Evolutionary conservation across 37 sponge, comb jelly and placozoan species (phyloP).

Genomic region (Spongia lamella): DNA sequence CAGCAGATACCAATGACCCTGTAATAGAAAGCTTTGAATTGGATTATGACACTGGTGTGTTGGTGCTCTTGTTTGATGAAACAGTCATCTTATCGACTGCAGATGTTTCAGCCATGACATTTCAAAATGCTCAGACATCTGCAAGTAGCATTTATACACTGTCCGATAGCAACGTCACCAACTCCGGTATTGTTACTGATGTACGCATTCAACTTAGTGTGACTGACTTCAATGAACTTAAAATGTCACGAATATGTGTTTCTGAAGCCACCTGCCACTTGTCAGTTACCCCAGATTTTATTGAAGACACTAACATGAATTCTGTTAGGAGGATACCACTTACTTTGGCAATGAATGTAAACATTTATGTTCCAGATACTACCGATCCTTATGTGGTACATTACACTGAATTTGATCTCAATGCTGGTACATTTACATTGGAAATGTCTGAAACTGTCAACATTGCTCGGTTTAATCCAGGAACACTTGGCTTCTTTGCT

Average conservation of each 20-base stretch:
- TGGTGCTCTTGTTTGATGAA: conserved; percentile 78
- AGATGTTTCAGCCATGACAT: conserved; percentile 31
- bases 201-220: conserved; percentile 37
- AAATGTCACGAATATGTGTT: conserved; percentile 53
- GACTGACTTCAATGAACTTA: conserved; percentile 78
- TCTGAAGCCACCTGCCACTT: conserved; percentile 14
- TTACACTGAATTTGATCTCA: conserved; percentile 51
- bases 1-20: conserved; percentile 59
- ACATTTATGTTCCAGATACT: conserved; percentile 40
- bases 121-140: conserved; percentile 11
- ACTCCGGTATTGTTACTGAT: conserved; percentile 32
- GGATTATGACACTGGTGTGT: conserved; percentile 53
- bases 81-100: conserved; percentile 49
- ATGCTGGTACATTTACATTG: conserved; percentile 67
- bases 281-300: conserved; percentile 5
- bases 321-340: conserved; percentile 4
- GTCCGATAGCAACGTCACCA: conserved; percentile 2
- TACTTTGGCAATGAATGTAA: conserved; percentile 14
- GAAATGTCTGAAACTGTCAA: conserved; percentile 78
- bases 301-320: conserved; percentile 37
- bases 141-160: conserved; percentile 13
- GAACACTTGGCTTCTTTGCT: conserved; percentile 27
- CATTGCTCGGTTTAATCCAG: conserved; percentile 14
- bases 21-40: conserved; percentile 49
- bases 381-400: conserved; percentile 46